Evolutionary conservation across 2,113 vertebrate species (phyloP).

Genomic region (Semicossyphus pulcher): DNA sequence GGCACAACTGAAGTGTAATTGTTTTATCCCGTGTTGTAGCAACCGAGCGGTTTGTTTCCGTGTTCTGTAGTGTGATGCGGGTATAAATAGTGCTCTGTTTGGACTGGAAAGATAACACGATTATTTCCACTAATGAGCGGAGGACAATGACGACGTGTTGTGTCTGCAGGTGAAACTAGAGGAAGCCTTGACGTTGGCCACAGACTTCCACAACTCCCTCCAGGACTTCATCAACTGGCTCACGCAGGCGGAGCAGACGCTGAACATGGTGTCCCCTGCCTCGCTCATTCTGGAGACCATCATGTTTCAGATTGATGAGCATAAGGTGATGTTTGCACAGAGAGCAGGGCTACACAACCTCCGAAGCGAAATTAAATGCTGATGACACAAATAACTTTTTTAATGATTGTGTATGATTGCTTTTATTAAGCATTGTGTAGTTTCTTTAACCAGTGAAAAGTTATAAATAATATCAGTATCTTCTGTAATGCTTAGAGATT

Average conservation of each 20-base stretch:
- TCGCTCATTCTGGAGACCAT: constrained; percentile 97
- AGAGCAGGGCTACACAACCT: neutral
- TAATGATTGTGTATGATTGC: neutral
- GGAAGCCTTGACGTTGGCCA: constrained; percentile 91
- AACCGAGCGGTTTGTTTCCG: constrained; percentile 36
- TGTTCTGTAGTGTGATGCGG: neutral
- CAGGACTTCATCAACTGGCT: constrained; percentile 99
- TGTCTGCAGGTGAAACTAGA: constrained; percentile 91
- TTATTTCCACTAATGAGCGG: neutral
- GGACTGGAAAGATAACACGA: neutral
- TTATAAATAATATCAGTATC: neutral
- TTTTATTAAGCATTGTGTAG: neutral
- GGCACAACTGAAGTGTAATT: constrained; percentile 8
- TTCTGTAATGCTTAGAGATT: too few relatives aligned
- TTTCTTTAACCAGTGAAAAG: neutral
- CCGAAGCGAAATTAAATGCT: neutral
- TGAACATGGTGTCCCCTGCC: constrained; percentile 92
- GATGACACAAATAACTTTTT: neutral
- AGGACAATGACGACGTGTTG: neutral
- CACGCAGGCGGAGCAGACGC: constrained; percentile 95
- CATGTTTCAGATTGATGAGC: constrained; percentile 98
- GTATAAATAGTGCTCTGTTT: neutral
- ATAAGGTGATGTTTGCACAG: constrained; percentile 88
- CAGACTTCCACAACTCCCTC: constrained; percentile 96
- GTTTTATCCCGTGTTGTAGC: constrained; percentile 38